These are phyloP conservation scores for Metridium senile DNA, from an alignment of 92 coral and sea anemone species.

Conservation along the genomic window DNA sequence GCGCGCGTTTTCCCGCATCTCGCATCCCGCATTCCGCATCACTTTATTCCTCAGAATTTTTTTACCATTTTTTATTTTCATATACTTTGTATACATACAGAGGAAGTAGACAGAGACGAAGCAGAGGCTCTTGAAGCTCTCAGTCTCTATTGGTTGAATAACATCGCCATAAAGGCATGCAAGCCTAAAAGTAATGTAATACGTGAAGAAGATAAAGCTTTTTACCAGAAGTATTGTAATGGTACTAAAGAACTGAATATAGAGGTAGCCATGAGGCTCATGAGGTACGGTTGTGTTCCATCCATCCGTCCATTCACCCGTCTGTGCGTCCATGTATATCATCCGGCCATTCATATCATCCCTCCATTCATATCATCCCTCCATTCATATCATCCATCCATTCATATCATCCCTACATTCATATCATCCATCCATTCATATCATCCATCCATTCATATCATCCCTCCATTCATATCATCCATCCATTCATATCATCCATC, in stretches of 20 bases:
- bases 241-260: conserved; percentile 46
- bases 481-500: background rate
- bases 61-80: too few species aligned
- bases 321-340: background rate
- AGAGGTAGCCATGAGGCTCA: conserved; percentile 54
- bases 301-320: background rate
- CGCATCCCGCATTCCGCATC: too few species aligned
- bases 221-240: conserved; percentile 64
- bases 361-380: too few species aligned
- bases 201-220: conserved; percentile 44
- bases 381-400: too few species aligned
- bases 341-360: background rate
- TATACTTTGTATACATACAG: too few species aligned
- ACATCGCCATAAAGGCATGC: conserved; percentile 47
- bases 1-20: too few species aligned
- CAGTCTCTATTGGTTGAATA: conserved; percentile 52
- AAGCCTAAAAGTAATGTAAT: conserved; percentile 25
- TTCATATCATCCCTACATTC: too few species aligned
- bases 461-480: background rate
- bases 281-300: conserved; percentile 32
- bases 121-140: conserved; percentile 69
- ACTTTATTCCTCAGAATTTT: too few species aligned
- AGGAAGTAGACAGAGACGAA: conserved; percentile 61
- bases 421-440: too few species aligned
- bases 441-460: background rate